Base-by-base conservation (phyloP, 2,113 vertebrate genomes). In the Odocoileus hemionus region DNA sequence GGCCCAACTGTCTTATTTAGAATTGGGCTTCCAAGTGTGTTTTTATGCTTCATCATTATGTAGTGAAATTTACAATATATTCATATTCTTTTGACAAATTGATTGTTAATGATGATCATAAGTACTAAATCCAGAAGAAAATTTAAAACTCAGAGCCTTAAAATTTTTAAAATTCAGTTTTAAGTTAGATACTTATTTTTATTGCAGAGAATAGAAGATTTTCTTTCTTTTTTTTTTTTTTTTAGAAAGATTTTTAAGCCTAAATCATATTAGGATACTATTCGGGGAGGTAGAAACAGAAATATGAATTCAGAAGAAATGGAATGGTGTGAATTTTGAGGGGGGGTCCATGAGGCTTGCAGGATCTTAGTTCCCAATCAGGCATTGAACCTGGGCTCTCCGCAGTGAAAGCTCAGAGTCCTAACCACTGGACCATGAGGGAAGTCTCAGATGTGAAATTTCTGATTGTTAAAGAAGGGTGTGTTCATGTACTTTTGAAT, bases 261-360 rank as follows among this genome's bases (percentile, higher is more conserved):
- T 33, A 85, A 90, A 84, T 19, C 52, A 45, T 39, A 83, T 76
- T 54, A 78, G 47, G 26, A 54, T 91, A 78, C 54, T 76, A 28
- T 85, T 70, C 83, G 70, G 43, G n/a, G 52, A 33, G 28, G 26
- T 76, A 45, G n/a, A 74, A 84, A 60, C 23, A 85, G n/a, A 95
- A 78, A 61, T n/a, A 28, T 45, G 47, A 86, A 79, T 79, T 95
- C 30, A 91, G 57, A 95, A 47, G 36, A 91, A 86, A 78, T 57
- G 21, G 36, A 91, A 78, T 78, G 43, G 45, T 78, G 45, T 45
- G 39, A 45, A 15, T 9, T 78, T 16, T 45, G 9, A 5, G 23
- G 23, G 36, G 23, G 3, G 23, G 55, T 10, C 74, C 7, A 28
- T 45, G 74, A 45, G 14, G 74, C 39, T 45, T 28, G 39, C 74